Conservation (phyloP, 2,888 invertebrate genomes). For the Lypha dubia region DNA sequence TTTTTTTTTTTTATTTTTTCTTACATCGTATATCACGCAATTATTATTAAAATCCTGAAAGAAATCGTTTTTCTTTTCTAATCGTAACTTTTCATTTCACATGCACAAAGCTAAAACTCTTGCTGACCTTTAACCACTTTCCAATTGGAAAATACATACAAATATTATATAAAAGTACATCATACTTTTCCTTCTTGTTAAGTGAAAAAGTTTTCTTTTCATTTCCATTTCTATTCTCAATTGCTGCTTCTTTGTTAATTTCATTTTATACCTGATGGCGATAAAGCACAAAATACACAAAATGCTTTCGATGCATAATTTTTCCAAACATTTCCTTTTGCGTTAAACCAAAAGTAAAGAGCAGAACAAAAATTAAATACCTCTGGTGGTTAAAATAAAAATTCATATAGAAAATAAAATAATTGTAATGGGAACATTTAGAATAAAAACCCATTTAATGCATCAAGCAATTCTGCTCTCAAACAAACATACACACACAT, state of each 20-base stretch:
- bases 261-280: slow-evolving; percentile 59
- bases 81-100: slow-evolving; percentile 47
- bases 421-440: slow-evolving; percentile 51
- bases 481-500: background rate
- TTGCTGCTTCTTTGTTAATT: slow-evolving; percentile 39
- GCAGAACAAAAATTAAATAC: slow-evolving; percentile 31
- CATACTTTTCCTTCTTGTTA: background rate
- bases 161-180: background rate
- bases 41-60: background rate
- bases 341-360: background rate
- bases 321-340: slow-evolving; percentile 17
- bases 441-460: slow-evolving; percentile 65
- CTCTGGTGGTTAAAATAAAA: background rate
- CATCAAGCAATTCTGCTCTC: background rate
- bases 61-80: background rate
- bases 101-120: slow-evolving; percentile 18
- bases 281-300: slow-evolving; percentile 50
- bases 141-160: slow-evolving; percentile 4
- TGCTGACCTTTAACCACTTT: slow-evolving; percentile 54
- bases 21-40: background rate
- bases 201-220: slow-evolving; percentile 38
- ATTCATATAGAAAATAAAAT: background rate
- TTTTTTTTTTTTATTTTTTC: background rate
- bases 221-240: slow-evolving; percentile 28
- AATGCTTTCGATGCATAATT: slow-evolving; percentile 14